phyloP scores from a whole-genome alignment of 2,888 invertebrate genomes.

The Volucella bombylans region DNA sequence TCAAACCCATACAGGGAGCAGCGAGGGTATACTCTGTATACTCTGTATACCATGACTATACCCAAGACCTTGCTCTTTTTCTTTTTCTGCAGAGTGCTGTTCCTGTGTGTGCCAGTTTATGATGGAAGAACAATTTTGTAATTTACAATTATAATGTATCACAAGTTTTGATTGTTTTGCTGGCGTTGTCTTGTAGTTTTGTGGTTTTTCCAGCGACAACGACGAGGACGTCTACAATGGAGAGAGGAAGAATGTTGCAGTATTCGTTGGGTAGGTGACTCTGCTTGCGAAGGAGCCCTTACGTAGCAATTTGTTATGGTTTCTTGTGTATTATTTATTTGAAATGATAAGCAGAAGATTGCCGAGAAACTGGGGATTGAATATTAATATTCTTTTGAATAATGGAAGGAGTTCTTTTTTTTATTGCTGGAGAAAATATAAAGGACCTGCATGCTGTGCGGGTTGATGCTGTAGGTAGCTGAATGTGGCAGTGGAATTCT shows the following conservation, averaged over 20 bases:
- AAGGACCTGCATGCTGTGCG: no score
- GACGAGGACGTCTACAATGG: neutral
- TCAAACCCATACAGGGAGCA: slow-evolving; percentile 1
- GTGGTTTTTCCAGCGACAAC: slow-evolving; percentile 39
- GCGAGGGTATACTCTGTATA: no score
- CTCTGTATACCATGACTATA: neutral
- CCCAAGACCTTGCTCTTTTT: slow-evolving; percentile 7
- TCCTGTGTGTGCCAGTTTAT: slow-evolving; percentile 54
- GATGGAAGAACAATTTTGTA: slow-evolving; percentile 71
- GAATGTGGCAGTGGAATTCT: neutral
- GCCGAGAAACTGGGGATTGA: slow-evolving; percentile 50
- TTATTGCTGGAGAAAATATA: no score
- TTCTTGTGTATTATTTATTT: slow-evolving; percentile 65
- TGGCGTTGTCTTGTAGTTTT: slow-evolving; percentile 60
- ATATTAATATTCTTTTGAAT: slow-evolving; percentile 65
- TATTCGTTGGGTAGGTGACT: neutral
- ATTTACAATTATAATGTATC: slow-evolving; percentile 74
- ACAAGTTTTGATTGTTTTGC: slow-evolving; percentile 73
- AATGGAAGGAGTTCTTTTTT: slow-evolving; percentile 6
- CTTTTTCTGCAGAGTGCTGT: slow-evolving; percentile 10
- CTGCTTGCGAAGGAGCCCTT: slow-evolving; percentile 30
- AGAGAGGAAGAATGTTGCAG: neutral
- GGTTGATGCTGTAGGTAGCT: neutral
- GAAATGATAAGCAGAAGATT: slow-evolving; percentile 71
- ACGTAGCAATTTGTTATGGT: slow-evolving; percentile 64